Evolutionary conservation across 2,113 vertebrate genomes (phyloP), one percentile per base, ranked within the genome.

Genomic region (Pterophyllum scalare): DNA sequence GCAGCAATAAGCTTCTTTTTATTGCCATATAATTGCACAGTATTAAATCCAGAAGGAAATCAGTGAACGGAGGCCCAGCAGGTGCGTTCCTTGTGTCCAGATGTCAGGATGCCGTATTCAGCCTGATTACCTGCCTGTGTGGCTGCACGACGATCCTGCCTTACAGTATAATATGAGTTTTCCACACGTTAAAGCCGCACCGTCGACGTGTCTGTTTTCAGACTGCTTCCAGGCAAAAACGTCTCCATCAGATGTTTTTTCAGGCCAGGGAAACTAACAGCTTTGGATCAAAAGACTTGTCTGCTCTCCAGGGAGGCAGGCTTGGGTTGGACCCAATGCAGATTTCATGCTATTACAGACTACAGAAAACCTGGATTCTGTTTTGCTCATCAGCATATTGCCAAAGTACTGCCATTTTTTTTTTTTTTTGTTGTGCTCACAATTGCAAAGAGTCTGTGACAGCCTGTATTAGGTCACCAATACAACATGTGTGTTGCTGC

Each of bases 261-360:
- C 67, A 59, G 26, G 74, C 75, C 59, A 77, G 38, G 22, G 31
- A 89, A 84, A 65, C 76, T 56, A 83, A 84, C 81, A 14, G 26
- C 60, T 83, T 58, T 78, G 83, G 75, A 89, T 92, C 60, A 82
- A 65, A 83, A 59, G 70, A 58, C 4, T 52, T 56, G 59, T 70
- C 22, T 59, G 46, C 52, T 86, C 86, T 88, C 87, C 89, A 87
- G 81, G 75, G 79, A 84, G 52, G 43, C 20, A 46, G 49, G 82
- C 75, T 85, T 81, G 79, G 84, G 59, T 49, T 6, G 7, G 59
- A 60, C 87, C 85, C 87, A 82, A 78, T 87, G 81, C 75, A 80
- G 81, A 85, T 89, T 80, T 87, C 38, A 79, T 80, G 87, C 86
- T 88, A 20, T 59, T 80, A 78, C 57, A 64, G 59, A 87, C 60